phyloP scores from a whole-genome alignment of 2,113 vertebrate genomes.

The Microtus pennsylvanicus region DNA sequence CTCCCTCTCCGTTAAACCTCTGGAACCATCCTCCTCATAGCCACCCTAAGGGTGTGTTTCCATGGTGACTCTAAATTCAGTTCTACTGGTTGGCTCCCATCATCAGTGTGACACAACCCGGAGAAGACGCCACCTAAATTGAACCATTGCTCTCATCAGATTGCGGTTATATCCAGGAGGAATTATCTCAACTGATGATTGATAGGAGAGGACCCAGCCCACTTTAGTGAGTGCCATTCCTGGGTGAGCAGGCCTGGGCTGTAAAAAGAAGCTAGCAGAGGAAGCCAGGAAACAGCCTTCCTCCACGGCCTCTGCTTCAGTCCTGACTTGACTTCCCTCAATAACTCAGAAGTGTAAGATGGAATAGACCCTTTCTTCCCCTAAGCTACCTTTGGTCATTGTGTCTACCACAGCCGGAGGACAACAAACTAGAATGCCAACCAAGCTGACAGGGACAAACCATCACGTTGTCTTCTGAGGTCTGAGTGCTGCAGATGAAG shows the following conservation, averaged over 20 bases:
- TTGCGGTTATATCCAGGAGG: background rate
- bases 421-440: background rate
- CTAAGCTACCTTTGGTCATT: background rate
- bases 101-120: background rate
- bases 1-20: background rate
- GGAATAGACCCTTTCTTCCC: background rate
- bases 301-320: background rate
- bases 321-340: background rate
- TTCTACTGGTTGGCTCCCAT: background rate
- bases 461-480: background rate
- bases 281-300: background rate
- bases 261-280: background rate
- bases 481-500: background rate
- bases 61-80: background rate
- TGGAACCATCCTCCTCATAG: background rate
- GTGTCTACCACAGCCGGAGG: background rate
- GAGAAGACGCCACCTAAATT: background rate
- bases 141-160: background rate
- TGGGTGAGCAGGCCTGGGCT: background rate
- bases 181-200: background rate
- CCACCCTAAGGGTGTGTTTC: background rate
- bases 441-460: background rate
- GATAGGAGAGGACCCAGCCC: background rate
- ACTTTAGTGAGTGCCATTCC: background rate
- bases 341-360: background rate